Evolutionary conservation across 2,113 vertebrate genomes (phyloP).

Genomic region (Cinclus cinclus): DNA sequence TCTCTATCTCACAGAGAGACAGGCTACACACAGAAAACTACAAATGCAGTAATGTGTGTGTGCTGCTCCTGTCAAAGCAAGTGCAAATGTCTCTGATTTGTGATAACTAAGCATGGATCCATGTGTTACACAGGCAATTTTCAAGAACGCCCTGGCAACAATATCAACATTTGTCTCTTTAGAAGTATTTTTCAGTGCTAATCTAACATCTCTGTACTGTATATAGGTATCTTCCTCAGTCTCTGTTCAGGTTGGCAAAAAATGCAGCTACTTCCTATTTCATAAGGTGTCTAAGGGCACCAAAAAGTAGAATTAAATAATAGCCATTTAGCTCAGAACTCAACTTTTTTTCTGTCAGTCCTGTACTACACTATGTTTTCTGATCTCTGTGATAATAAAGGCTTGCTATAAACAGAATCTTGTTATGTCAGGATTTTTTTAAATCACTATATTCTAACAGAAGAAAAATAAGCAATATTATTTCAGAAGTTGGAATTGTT

Average conservation of each 20-base stretch:
- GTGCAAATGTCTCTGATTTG: background rate
- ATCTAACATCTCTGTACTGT: background rate
- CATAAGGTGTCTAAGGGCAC: background rate
- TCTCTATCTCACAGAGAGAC: background rate
- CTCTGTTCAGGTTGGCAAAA: background rate
- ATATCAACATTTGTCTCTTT: background rate
- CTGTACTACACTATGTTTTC: background rate
- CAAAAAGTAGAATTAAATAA: background rate
- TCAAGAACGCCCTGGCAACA: background rate
- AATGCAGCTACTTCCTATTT: background rate
- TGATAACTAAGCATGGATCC: background rate
- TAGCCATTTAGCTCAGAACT: background rate
- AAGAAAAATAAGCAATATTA: background rate
- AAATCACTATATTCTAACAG: background rate
- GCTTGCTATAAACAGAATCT: background rate
- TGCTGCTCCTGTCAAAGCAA: background rate
- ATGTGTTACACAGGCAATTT: background rate
- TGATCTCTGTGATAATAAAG: background rate
- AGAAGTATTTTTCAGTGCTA: background rate
- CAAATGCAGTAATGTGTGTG: background rate
- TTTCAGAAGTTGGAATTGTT: background rate
- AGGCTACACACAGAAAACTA: background rate
- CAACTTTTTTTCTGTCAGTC: background rate
- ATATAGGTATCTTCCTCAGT: background rate
- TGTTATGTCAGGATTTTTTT: background rate